Percentiles rank a stretch among this genome's conserved stretches.
Evolutionary conservation across 1,140 invertebrate species (phyloP).

Genomic region (Lepidurus apus): DNA sequence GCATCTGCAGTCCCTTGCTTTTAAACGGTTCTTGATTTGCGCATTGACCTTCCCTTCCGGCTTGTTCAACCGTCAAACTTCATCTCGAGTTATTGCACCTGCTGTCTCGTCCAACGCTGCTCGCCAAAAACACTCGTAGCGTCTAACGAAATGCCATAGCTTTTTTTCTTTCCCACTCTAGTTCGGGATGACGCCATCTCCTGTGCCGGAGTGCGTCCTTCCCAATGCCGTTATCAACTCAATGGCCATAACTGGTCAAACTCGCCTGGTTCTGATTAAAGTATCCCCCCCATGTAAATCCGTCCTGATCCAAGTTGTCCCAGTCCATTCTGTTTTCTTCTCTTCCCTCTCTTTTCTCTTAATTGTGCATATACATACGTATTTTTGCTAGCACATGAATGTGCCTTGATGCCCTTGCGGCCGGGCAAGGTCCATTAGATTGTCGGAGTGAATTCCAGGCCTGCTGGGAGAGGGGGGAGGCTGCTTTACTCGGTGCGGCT

Average conservation of each 20-base stretch:
- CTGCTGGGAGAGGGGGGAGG: not conserved
- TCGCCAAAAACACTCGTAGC: not conserved
- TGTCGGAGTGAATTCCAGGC: conserved; percentile 15
- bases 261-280: not conserved
- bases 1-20: not conserved
- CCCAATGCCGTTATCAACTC: conserved; percentile 1
- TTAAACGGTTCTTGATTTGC: conserved; percentile 14
- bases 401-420: conserved; percentile 16
- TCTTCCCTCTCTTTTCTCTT: not conserved
- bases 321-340: not conserved
- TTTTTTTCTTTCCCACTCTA: conserved; percentile 6
- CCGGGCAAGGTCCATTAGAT: conserved; percentile 9
- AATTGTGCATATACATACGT: conserved; percentile 8
- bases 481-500: conserved; percentile 6
- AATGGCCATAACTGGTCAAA: conserved; percentile 1
- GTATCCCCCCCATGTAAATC: not conserved
- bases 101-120: not conserved
- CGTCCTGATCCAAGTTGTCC: no score
- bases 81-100: conserved; percentile 14
- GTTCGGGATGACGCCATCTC: conserved; percentile 3
- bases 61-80: conserved; percentile 22
- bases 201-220: not conserved
- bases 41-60: conserved; percentile 8
- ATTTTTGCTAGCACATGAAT: conserved; percentile 2
- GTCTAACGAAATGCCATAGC: conserved; percentile 5